Conservation (phyloP, 1,140 invertebrate genomes). For the Bombus confusus region DNA sequence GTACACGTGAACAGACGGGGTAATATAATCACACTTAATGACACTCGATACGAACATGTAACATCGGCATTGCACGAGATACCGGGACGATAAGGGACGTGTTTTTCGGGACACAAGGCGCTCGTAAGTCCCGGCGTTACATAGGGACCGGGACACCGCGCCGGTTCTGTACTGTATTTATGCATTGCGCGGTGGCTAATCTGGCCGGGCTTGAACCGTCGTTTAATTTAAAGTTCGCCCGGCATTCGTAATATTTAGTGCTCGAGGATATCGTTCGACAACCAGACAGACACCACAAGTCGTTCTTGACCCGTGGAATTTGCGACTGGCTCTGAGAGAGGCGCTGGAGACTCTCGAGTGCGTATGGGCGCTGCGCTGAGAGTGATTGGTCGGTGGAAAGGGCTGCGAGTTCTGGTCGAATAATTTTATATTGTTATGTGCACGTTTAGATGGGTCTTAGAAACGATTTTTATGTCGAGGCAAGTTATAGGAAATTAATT, state of each 20-base stretch:
- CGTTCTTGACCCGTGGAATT: neutral
- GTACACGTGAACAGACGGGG: conserved; percentile 73
- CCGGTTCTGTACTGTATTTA: conserved; percentile 44
- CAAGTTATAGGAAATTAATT: too few species aligned
- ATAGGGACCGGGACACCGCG: conserved; percentile 30
- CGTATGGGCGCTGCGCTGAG: neutral
- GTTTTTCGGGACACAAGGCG: conserved; percentile 64
- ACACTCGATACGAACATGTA: conserved; percentile 76
- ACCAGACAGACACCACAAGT: neutral
- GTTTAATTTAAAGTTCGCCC: conserved; percentile 44
- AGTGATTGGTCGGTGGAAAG: neutral
- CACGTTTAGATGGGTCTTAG: neutral
- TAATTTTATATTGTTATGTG: neutral
- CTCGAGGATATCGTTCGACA: conserved; percentile 27
- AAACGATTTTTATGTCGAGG: neutral
- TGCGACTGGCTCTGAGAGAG: neutral
- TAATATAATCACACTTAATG: conserved; percentile 79
- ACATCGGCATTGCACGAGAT: conserved; percentile 73
- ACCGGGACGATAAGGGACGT: conserved; percentile 71
- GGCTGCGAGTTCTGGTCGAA: neutral
- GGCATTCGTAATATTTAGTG: conserved; percentile 43
- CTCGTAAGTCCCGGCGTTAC: conserved; percentile 60
- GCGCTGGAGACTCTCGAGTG: neutral
- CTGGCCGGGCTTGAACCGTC: conserved; percentile 43
- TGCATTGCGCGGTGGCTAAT: conserved; percentile 56